Conservation (phyloP, 2,113 vertebrate genomes). For the Chionomys nivalis region DNA sequence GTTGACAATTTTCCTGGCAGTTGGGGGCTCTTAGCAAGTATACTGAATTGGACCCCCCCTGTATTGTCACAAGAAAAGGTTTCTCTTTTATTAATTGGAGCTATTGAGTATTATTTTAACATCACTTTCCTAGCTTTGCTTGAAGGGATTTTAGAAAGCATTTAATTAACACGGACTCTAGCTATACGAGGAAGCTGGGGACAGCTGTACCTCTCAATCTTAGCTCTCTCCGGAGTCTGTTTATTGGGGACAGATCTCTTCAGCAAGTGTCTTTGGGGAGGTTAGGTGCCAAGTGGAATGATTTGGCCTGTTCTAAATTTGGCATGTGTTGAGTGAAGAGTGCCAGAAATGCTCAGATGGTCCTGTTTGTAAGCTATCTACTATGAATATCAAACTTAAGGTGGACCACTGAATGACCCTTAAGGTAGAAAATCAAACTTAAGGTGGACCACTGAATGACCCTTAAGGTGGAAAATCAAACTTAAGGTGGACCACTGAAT, state of each 20-base stretch:
- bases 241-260: slow-evolving; percentile 1
- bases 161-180: neutral
- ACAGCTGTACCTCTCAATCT: neutral
- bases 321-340: slow-evolving; percentile 27
- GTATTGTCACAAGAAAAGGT: neutral
- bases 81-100: neutral
- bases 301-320: slow-evolving; percentile 60
- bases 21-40: neutral
- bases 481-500: neutral
- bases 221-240: neutral
- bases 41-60: neutral
- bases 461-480: too few relatives aligned
- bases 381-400: slow-evolving; percentile 53
- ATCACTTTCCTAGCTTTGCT: neutral
- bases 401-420: neutral
- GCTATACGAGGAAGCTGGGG: neutral
- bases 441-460: neutral
- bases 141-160: slow-evolving; percentile 1
- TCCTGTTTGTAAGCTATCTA: slow-evolving; percentile 47
- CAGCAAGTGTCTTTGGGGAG: slow-evolving; percentile 16
- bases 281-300: slow-evolving; percentile 35
- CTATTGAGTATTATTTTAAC: slow-evolving; percentile 29
- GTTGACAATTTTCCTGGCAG: neutral
- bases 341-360: slow-evolving; percentile 46
- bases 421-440: too few relatives aligned